phyloP scores from a whole-genome alignment of 2,797 vertebrate genomes.

The Sparus aurata region DNA sequence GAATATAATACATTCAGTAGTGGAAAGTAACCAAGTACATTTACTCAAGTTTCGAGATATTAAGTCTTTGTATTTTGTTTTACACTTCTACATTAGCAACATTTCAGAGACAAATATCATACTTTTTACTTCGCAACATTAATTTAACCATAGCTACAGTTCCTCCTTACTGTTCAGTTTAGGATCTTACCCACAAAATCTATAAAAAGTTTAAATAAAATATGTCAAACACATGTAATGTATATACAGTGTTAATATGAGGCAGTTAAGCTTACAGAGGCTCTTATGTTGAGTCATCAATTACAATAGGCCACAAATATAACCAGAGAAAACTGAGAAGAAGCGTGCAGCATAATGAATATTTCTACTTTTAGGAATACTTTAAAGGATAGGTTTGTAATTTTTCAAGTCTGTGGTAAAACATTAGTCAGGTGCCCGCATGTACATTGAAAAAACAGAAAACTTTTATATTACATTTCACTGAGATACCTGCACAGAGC shows the following conservation, averaged over 20 bases:
- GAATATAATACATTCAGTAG: too few species aligned
- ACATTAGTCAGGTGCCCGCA: too few species aligned
- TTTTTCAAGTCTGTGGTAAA: too few species aligned
- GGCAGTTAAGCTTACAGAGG: neutral
- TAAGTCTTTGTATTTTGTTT: too few species aligned
- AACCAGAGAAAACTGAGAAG: neutral
- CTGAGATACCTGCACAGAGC: too few species aligned
- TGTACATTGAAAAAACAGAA: too few species aligned
- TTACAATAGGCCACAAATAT: neutral
- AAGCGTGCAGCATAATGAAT: neutral
- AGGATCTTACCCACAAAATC: neutral
- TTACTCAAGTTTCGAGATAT: too few species aligned
- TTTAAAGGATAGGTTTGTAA: neutral
- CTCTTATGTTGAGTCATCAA: neutral
- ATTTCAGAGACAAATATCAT: neutral
- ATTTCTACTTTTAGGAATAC: neutral
- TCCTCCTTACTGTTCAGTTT: neutral
- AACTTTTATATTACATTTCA: too few species aligned
- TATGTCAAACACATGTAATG: neutral
- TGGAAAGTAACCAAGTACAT: too few species aligned
- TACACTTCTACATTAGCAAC: neutral
- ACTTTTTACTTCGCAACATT: neutral
- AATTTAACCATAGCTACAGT: neutral
- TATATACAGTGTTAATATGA: too few species aligned
- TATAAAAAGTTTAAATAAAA: neutral